Conservation (phyloP, 2,113 vertebrate genomes). For the Cynopterus brachyotis region DNA sequence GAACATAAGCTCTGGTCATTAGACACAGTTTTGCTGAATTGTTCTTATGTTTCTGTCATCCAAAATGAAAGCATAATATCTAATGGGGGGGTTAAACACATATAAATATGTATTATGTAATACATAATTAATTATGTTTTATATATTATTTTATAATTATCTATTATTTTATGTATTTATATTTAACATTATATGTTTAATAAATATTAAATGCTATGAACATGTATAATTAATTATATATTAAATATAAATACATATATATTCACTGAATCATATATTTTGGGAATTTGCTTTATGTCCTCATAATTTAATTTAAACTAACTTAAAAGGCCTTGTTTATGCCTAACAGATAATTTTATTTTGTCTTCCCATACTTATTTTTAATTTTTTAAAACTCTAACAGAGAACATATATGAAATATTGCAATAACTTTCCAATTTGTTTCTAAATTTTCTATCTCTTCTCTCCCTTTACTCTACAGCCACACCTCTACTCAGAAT, state of each 20-base stretch:
- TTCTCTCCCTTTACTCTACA: not conserved
- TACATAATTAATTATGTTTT: not conserved
- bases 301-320: constrained; percentile 3
- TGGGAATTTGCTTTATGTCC: not conserved
- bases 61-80: not conserved
- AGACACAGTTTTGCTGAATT: not conserved
- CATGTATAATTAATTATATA: not conserved
- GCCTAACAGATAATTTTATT: not conserved
- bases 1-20: not conserved
- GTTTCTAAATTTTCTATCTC: not conserved
- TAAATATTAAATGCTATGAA: not conserved
- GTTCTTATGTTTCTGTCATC: not conserved
- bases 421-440: not conserved
- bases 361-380: not conserved
- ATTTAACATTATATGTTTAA: not conserved
- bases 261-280: not conserved
- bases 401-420: not conserved
- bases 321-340: not conserved
- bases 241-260: not conserved
- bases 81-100: not conserved
- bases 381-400: not conserved
- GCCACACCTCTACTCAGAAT: not conserved
- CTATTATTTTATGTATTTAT: not conserved
- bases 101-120: not conserved
- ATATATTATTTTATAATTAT: not conserved